A percentile compares a stretch with the other conserved stretches of the same genome.
These are phyloP conservation scores for Pedionomus torquatus DNA, from an alignment of 2,113 vertebrate genomes.

Conservation along the genomic window DNA sequence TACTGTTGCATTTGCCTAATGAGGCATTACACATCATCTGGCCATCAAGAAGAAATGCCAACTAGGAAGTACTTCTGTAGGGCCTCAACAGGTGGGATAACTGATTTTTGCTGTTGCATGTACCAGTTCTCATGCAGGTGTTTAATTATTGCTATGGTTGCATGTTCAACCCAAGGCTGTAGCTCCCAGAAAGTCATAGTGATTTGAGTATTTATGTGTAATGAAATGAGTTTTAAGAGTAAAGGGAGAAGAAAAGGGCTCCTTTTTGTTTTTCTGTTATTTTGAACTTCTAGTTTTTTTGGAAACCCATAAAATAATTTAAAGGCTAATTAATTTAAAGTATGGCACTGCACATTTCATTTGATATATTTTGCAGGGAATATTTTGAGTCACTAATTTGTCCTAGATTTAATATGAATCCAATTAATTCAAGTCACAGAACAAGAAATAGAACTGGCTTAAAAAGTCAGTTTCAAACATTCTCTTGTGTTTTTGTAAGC, in stretches of 20 bases:
- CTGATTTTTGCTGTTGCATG: background rate
- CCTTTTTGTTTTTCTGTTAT: background rate
- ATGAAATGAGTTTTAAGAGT: background rate
- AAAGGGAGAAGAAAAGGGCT: background rate
- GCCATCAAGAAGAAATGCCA: background rate
- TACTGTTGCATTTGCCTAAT: background rate
- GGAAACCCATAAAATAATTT: background rate
- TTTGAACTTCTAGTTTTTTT: background rate
- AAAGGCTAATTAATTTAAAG: background rate
- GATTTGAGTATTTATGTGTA: background rate
- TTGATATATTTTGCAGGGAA: background rate
- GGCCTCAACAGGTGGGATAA: background rate
- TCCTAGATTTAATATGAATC: background rate
- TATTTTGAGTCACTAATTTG: background rate
- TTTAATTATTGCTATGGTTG: background rate
- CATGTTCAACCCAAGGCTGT: background rate
- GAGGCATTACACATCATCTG: accelerated
- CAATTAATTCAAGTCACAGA: background rate
- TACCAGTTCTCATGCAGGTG: background rate
- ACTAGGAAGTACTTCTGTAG: background rate
- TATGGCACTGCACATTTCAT: background rate
- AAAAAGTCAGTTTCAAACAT: background rate
- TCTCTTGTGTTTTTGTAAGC: background rate
- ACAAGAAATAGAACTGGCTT: background rate
- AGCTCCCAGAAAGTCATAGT: background rate